Percentiles rank a stretch among this genome's conserved stretches.
phyloP scores from a whole-genome alignment of 2,113 vertebrate species.

The Osmerus eperlanus region DNA sequence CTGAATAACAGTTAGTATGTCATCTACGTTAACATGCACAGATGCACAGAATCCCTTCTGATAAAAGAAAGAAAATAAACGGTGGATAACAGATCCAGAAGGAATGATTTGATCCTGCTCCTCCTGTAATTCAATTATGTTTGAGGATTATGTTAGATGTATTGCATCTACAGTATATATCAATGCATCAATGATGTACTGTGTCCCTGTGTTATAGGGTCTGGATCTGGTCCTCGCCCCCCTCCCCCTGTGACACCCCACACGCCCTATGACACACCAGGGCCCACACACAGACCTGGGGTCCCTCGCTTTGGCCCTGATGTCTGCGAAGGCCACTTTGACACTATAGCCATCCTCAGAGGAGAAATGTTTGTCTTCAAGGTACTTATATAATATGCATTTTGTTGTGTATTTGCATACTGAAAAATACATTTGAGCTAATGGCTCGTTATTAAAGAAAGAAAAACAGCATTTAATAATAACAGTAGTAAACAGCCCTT shows the following conservation, averaged over 20 bases:
- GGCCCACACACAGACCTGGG: constrained; percentile 62
- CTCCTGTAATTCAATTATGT: no score
- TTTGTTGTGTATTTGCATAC: no score
- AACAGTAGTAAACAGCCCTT: background rate
- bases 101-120: no score
- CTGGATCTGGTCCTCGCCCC: constrained; percentile 51
- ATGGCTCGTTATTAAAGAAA: background rate
- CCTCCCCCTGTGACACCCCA: constrained; percentile 58
- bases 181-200: background rate
- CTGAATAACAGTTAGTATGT: background rate
- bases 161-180: background rate
- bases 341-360: constrained; percentile 82
- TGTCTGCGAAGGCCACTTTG: constrained; percentile 88
- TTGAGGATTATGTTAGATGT: background rate
- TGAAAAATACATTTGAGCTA: background rate
- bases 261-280: constrained; percentile 46
- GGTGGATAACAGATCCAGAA: no score
- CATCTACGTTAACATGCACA: background rate
- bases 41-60: no score
- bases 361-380: constrained; percentile 94
- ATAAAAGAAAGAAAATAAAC: no score
- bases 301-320: constrained; percentile 74
- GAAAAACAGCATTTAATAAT: no score
- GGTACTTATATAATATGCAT: constrained; percentile 56
- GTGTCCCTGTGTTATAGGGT: constrained; percentile 45